These are phyloP conservation scores for Crocallis elinguaria DNA, from an alignment of 2,888 invertebrate genomes.

Conservation along the genomic window DNA sequence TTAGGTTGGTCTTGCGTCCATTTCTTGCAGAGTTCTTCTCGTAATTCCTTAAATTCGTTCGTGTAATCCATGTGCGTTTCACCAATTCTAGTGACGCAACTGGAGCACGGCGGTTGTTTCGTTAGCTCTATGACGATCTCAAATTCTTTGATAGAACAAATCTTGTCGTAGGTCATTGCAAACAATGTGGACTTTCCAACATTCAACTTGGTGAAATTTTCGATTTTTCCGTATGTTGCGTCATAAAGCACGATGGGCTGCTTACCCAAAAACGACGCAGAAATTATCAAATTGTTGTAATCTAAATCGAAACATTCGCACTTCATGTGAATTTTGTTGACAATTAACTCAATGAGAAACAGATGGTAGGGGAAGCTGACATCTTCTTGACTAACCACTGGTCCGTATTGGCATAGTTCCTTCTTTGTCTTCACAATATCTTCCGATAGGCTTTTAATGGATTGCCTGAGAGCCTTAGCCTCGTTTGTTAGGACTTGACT, in stretches of 20 bases:
- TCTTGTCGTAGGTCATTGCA: conserved; percentile 80
- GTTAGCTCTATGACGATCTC: conserved; percentile 63
- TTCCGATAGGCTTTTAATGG: conserved; percentile 66
- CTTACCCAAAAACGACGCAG: conserved; percentile 72
- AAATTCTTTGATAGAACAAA: conserved; percentile 70
- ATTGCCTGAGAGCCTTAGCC: conserved; percentile 70
- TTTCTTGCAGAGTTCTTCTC: conserved; percentile 71
- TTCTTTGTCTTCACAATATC: conserved; percentile 68
- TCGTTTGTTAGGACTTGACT: conserved; percentile 71
- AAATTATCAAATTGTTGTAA: conserved; percentile 72
- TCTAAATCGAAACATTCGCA: conserved; percentile 78
- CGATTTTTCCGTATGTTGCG: conserved; percentile 67
- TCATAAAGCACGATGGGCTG: conserved; percentile 71
- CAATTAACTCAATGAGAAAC: conserved; percentile 73
- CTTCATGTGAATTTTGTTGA: conserved; percentile 80
- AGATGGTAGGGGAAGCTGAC: conserved; percentile 74
- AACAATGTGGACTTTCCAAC: conserved; percentile 76
- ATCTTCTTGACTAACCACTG: conserved; percentile 46
- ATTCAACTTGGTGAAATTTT: conserved; percentile 66
- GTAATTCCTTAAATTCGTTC: conserved; percentile 60
- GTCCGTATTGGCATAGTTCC: conserved; percentile 43
- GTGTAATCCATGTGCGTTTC: conserved; percentile 72
- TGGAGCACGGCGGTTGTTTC: conserved; percentile 75
- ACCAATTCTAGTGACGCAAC: conserved; percentile 70
- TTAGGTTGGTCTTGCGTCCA: conserved; percentile 70